These are phyloP conservation scores for Pterocles orientalis DNA, from an alignment of 2,113 vertebrate species.

Conservation along the genomic window DNA sequence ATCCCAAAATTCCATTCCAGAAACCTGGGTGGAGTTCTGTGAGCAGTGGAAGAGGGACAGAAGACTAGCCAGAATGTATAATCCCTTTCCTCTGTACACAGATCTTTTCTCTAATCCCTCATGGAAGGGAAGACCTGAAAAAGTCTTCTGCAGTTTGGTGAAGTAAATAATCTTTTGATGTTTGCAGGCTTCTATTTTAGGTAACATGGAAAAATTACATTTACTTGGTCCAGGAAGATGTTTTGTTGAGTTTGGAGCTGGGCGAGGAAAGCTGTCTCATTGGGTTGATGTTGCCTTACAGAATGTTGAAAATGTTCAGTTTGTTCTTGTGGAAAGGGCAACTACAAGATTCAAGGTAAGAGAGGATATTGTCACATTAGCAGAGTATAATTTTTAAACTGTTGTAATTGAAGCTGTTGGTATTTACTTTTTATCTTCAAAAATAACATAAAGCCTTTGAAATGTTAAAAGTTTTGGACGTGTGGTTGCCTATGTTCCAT, in stretches of 20 bases:
- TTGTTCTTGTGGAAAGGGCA: conserved; percentile 92
- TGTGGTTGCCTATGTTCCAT: neutral
- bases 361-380: neutral
- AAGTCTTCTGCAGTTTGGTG: neutral
- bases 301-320: conserved; percentile 78
- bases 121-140: neutral
- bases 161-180: conserved; percentile 55
- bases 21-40: neutral
- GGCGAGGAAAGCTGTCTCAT: conserved; percentile 93
- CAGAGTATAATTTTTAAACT: neutral
- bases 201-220: conserved; percentile 87
- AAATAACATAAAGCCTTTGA: neutral
- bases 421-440: neutral
- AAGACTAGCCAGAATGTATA: neutral
- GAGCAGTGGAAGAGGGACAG: neutral
- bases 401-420: neutral
- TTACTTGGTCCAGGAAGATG: conserved; percentile 87
- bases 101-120: neutral
- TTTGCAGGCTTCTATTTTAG: conserved; percentile 92
- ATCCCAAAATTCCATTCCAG: neutral
- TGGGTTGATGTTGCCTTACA: conserved; percentile 91
- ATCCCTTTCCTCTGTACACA: neutral
- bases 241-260: conserved; percentile 96
- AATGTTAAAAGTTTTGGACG: neutral
- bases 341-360: conserved; percentile 93